These are phyloP conservation scores for Piprites chloris DNA, from an alignment of 2,113 vertebrate genomes.

Conservation along the genomic window DNA sequence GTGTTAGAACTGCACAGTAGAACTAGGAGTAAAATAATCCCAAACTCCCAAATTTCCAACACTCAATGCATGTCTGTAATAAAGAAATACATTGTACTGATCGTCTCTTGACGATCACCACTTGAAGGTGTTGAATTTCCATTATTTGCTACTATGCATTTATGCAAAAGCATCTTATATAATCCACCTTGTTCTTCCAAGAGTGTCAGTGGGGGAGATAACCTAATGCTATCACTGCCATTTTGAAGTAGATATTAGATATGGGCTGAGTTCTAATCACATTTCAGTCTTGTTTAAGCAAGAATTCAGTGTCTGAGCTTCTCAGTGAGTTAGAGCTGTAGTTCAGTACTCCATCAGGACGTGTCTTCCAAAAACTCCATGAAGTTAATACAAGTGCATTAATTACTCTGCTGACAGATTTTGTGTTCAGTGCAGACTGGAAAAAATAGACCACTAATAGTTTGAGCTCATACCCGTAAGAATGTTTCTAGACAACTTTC, in stretches of 20 bases:
- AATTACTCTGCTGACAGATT: neutral
- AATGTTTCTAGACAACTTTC: neutral
- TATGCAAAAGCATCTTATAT: neutral
- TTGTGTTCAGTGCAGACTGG: neutral
- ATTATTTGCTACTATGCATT: neutral
- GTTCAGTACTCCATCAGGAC: neutral
- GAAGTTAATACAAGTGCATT: neutral
- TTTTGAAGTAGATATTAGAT: neutral
- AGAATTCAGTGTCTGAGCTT: neutral
- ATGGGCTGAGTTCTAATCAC: neutral
- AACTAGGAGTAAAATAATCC: neutral
- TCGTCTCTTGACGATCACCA: neutral
- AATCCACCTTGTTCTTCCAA: neutral
- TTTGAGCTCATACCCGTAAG: neutral
- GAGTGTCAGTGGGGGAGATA: neutral
- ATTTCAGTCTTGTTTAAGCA: neutral
- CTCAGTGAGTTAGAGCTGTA: neutral
- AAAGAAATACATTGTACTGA: neutral
- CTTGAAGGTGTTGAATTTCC: neutral
- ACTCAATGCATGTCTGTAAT: neutral
- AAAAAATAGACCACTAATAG: neutral
- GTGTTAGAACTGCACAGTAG: neutral
- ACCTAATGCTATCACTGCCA: neutral
- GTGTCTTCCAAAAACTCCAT: neutral
- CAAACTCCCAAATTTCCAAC: neutral